Percentiles rank a stretch among this genome's conserved stretches.
phyloP scores from a whole-genome alignment of 2,113 vertebrate genomes.

The Sapajus apella region DNA sequence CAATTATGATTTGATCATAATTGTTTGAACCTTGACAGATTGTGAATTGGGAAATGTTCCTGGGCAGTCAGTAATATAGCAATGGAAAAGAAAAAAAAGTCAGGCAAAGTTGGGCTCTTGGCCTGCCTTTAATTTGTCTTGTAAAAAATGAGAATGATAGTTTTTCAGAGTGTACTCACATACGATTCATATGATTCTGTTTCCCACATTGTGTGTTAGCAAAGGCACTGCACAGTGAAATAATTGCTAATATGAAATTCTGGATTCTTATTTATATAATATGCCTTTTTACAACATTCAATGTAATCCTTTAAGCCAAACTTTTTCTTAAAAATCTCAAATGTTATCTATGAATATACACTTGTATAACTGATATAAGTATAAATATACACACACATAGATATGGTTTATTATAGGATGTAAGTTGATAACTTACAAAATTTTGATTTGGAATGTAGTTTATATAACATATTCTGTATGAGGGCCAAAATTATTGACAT shows the following conservation, averaged over 20 bases:
- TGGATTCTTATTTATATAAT: slow-evolving; percentile 5
- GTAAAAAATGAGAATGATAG: not conserved
- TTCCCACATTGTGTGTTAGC: not conserved
- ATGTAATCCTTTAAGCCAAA: not conserved
- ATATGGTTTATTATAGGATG: not conserved
- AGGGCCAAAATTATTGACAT: not conserved
- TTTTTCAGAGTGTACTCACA: not conserved
- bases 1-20: not conserved
- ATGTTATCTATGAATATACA: not conserved
- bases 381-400: not conserved
- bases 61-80: not conserved
- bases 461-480: not conserved
- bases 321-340: slow-evolving; percentile 16
- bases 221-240: not conserved
- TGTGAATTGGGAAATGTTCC: not conserved
- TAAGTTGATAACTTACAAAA: not conserved
- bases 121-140: slow-evolving; percentile 23
- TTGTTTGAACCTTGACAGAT: not conserved
- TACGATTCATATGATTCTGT: not conserved
- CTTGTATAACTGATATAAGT: not conserved
- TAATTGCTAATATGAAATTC: not conserved
- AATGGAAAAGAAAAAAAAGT: not conserved
- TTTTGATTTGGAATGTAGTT: slow-evolving; percentile 44
- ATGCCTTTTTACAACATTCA: not conserved
- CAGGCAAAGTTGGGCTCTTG: not conserved